Percentiles rank a stretch among this genome's conserved stretches.
These are phyloP conservation scores for Mormyrus hasselquistii DNA, from an alignment of 2,797 vertebrate genomes.

Conservation along the genomic window DNA sequence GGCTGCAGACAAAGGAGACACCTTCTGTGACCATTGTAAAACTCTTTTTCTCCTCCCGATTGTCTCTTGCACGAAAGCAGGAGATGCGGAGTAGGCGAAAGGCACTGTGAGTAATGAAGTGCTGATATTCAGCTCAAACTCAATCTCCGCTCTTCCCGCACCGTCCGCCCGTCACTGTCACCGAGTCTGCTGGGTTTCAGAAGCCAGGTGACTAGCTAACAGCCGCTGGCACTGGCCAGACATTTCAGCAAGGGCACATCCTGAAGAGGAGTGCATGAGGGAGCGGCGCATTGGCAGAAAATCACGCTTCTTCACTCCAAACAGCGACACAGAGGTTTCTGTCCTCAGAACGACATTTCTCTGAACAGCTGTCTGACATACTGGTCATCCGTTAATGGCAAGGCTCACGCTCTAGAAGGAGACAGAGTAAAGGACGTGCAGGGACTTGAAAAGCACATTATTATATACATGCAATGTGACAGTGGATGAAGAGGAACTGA, in stretches of 20 bases:
- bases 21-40: neutral
- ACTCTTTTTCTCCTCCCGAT: neutral
- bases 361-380: neutral
- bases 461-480: neutral
- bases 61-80: neutral
- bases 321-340: neutral
- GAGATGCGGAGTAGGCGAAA: neutral
- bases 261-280: neutral
- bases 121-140: conserved; percentile 22
- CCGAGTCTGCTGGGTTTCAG: neutral
- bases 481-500: neutral
- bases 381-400: neutral
- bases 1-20: neutral
- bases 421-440: neutral
- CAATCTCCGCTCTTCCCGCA: neutral
- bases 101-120: neutral
- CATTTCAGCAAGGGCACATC: neutral
- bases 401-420: neutral
- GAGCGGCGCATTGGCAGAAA: neutral
- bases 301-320: neutral
- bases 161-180: neutral
- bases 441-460: neutral
- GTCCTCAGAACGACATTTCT: neutral
- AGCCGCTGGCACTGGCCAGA: neutral
- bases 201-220: neutral